These are phyloP conservation scores for Ramphastos sulfuratus DNA, from an alignment of 2,113 vertebrate genomes.

Conservation along the genomic window DNA sequence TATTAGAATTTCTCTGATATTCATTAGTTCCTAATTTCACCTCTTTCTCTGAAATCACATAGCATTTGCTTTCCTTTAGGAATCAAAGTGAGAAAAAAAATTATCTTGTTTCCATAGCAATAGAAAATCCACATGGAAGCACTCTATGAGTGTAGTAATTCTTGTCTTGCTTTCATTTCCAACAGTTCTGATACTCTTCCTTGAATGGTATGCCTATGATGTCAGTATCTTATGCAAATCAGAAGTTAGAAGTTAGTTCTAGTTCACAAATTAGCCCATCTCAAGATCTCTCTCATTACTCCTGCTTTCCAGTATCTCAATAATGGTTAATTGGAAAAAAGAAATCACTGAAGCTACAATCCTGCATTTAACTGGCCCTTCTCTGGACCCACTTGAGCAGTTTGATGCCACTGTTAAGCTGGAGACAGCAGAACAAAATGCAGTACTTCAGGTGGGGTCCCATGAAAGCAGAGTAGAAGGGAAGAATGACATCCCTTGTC, in stretches of 20 bases:
- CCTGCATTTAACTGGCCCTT: neutral
- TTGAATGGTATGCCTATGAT: neutral
- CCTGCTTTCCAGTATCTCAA: neutral
- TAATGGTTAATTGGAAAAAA: neutral
- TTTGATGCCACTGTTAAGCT: too few species aligned
- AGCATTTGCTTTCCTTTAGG: neutral
- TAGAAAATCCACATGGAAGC: neutral
- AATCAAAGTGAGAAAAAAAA: neutral
- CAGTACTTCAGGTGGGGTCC: too few species aligned
- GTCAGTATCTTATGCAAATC: neutral
- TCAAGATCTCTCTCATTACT: neutral
- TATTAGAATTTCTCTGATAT: neutral
- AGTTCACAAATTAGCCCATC: neutral
- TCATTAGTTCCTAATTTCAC: neutral
- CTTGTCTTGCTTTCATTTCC: neutral
- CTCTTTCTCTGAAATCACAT: neutral
- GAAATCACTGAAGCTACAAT: neutral
- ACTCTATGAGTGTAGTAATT: neutral
- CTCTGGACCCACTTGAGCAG: too few species aligned
- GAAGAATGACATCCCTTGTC: too few species aligned
- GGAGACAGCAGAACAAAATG: too few species aligned
- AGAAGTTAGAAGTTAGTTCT: neutral
- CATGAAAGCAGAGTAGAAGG: too few species aligned
- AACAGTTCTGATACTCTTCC: neutral
- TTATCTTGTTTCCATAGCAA: neutral